These are phyloP conservation scores for Streblospio benedicti DNA, from an alignment of 1,140 invertebrate species.

Conservation along the genomic window DNA sequence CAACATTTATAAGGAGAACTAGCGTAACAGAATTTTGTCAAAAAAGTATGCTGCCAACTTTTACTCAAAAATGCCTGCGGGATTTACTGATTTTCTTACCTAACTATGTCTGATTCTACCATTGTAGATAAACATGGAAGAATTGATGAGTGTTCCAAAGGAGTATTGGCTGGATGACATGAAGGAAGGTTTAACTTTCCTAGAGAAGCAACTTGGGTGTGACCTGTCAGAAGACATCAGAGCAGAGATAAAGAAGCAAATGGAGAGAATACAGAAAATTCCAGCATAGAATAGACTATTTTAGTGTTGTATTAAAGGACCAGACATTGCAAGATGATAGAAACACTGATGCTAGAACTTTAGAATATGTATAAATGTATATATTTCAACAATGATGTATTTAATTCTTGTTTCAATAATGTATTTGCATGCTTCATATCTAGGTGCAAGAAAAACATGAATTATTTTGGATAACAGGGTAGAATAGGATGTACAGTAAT, in stretches of 20 bases:
- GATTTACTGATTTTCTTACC: not conserved
- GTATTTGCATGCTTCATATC: no score
- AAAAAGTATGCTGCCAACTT: not conserved
- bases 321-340: no score
- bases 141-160: constrained; percentile 77
- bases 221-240: constrained; percentile 74
- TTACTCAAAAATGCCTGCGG: constrained; percentile 28
- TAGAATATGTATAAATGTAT: no score
- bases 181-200: constrained; percentile 73
- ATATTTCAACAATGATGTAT: no score
- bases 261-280: constrained; percentile 50
- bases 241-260: constrained; percentile 65
- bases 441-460: no score
- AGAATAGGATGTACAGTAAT: no score
- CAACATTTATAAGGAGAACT: not conserved
- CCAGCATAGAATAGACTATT: no score
- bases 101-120: constrained; percentile 6
- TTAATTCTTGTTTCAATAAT: no score
- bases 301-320: no score
- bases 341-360: no score
- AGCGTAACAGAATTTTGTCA: not conserved
- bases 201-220: constrained; percentile 65
- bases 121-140: constrained; percentile 53
- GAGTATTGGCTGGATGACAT: constrained; percentile 89
- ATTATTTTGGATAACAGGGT: no score